These are phyloP conservation scores for Rhadinocentrus ornatus DNA, from an alignment of 2,797 vertebrate species.

Conservation along the genomic window DNA sequence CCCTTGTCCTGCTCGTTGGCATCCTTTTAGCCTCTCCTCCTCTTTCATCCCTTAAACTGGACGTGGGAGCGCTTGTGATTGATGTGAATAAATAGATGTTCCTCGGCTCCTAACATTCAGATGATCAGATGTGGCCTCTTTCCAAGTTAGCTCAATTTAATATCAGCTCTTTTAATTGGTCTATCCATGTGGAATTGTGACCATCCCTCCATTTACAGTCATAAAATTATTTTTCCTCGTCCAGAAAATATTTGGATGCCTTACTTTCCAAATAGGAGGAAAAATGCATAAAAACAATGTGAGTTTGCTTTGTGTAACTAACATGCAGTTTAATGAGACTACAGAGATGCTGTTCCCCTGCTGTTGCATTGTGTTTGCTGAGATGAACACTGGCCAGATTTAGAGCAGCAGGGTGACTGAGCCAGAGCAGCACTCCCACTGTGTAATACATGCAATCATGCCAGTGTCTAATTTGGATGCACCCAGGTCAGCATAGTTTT, in stretches of 20 bases:
- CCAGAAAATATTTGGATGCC: conserved; percentile 13
- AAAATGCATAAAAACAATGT: conserved; percentile 12
- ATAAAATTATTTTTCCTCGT: conserved; percentile 17
- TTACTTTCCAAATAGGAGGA: conserved; percentile 16
- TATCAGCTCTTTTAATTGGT: conserved; percentile 43
- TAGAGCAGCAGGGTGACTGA: conserved; percentile 69
- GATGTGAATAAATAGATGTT: conserved; percentile 45
- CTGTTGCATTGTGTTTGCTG: conserved; percentile 72
- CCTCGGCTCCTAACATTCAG: conserved; percentile 29
- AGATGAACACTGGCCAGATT: conserved; percentile 69
- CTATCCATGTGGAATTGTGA: conserved; percentile 21
- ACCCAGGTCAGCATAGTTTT: conserved; percentile 73
- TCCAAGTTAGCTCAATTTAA: conserved; percentile 49
- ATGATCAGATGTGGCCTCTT: conserved; percentile 53
- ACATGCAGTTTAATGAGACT: conserved; percentile 65
- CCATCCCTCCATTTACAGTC: conserved; percentile 16
- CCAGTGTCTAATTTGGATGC: conserved; percentile 79
- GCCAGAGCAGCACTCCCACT: conserved; percentile 70
- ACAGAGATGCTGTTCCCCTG: conserved; percentile 56
- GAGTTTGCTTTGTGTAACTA: conserved; percentile 40
- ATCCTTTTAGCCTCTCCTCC: conserved; percentile 33
- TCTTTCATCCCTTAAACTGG: conserved; percentile 54
- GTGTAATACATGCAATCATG: conserved; percentile 66
- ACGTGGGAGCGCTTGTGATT: conserved; percentile 15
- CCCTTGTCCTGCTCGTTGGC: conserved; percentile 35